Percentiles rank a stretch among this genome's conserved stretches.
These are phyloP conservation scores for Elephas maximus DNA, from an alignment of 2,113 vertebrate species.

Conservation along the genomic window DNA sequence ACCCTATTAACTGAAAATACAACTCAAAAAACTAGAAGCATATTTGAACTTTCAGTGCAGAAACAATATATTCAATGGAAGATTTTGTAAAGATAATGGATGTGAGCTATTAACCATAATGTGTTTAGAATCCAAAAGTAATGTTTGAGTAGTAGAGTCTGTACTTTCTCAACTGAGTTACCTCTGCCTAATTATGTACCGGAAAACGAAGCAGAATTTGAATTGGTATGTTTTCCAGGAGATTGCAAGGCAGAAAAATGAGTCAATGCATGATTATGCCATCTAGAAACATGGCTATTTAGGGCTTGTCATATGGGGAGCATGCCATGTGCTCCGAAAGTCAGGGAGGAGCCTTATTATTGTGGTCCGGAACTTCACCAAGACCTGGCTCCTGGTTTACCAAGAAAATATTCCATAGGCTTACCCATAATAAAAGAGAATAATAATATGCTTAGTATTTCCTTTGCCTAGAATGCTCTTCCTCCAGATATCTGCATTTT, in stretches of 20 bases:
- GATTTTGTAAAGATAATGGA: constrained; percentile 5
- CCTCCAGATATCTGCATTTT: neutral
- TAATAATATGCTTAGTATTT: neutral
- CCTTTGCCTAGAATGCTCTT: neutral
- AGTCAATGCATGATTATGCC: neutral
- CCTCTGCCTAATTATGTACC: neutral
- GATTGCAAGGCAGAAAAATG: neutral
- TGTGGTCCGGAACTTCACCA: neutral
- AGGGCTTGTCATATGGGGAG: neutral
- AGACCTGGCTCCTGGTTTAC: neutral
- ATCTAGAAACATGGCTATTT: neutral
- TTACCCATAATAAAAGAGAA: neutral
- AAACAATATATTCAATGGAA: neutral
- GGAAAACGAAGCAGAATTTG: constrained; percentile 11
- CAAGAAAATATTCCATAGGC: neutral
- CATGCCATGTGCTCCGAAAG: neutral
- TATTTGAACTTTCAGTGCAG: neutral
- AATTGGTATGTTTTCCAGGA: neutral
- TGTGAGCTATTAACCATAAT: neutral
- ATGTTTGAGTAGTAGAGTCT: neutral
- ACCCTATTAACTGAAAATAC: neutral
- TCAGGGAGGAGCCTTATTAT: neutral
- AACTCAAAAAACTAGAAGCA: neutral
- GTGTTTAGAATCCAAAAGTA: neutral
- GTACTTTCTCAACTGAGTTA: neutral